Base-by-base conservation (phyloP, 2,797 vertebrate genomes). In the Rhincodon typus region DNA sequence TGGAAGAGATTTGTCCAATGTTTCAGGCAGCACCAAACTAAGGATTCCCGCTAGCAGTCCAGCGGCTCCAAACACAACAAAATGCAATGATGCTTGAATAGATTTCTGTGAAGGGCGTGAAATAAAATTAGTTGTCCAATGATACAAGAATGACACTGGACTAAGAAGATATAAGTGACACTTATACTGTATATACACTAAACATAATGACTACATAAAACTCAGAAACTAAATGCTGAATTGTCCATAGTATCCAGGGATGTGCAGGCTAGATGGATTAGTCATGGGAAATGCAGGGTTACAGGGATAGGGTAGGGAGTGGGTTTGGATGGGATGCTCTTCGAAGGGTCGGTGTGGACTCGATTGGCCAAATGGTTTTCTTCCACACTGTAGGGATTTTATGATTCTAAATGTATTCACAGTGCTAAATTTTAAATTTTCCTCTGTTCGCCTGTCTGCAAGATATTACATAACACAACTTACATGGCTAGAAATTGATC, bases 21-120 rank as follows among this genome's bases (percentile, higher is more conserved):
- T 98, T 96, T 98, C 98, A 8, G 98, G 98, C 95, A 98, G 96
- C 30, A 98, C 96, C 4, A 98, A 97, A 96, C 97, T 98, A 96
- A 98, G 96, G 88, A 98, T 90, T 4, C 98, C 98, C 0, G 98
- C 97, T 21, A 97, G 95, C 94, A 98, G 96, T 95, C 98, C 97
- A 0, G 97, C 96, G 4, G 97, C 96, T 96, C 98, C 98, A 95
- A 98, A 98, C 25, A 98, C 97, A 38, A 98, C 96, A 95, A 97
- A 98, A 19, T 98, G 98, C 91, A 98, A 96, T 96, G 97, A 98
- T 97, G 97, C 97, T 66, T 98, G 97, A 38, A 98, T 96, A 1
- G 96, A 96, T 94, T 97, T 98, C 98, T 98, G 96, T 21, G 7
- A 79, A 96, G 74, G 95, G 0, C 13, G 34, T 84, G 94, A 0